Conservation (phyloP, 2,888 invertebrate genomes). For the Acronicta aceris region DNA sequence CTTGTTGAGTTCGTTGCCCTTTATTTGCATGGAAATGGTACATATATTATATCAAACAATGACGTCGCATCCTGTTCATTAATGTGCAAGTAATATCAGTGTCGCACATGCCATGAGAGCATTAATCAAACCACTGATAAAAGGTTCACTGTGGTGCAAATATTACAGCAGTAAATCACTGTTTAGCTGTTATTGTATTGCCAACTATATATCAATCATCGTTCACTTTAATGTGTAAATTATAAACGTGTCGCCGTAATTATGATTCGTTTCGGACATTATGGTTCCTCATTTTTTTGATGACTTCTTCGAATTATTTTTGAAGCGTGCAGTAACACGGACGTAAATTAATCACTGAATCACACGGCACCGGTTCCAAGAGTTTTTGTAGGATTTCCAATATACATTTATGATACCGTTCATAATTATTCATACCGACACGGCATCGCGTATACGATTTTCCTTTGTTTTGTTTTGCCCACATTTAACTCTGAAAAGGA, state of each 20-base stretch:
- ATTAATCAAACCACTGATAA: slow-evolving; percentile 83
- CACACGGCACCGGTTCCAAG: slow-evolving; percentile 50
- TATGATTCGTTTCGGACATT: slow-evolving; percentile 52
- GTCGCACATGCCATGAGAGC: slow-evolving; percentile 75
- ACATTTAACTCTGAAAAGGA: slow-evolving; percentile 13
- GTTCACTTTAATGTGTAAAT: slow-evolving; percentile 62
- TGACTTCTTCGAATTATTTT: slow-evolving; percentile 52
- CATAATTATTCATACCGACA: slow-evolving; percentile 46
- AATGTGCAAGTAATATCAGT: slow-evolving; percentile 67
- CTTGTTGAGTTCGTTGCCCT: slow-evolving; percentile 41
- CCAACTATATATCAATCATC: slow-evolving; percentile 69
- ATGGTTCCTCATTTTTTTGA: slow-evolving; percentile 51
- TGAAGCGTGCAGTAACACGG: slow-evolving; percentile 54
- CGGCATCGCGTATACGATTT: slow-evolving; percentile 25
- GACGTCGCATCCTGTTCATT: slow-evolving; percentile 69
- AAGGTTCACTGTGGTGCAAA: slow-evolving; percentile 74
- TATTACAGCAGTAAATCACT: slow-evolving; percentile 78
- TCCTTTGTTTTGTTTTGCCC: slow-evolving; percentile 24
- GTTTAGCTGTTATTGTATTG: slow-evolving; percentile 67
- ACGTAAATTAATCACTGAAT: slow-evolving; percentile 58
- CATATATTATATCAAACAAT: slow-evolving; percentile 59
- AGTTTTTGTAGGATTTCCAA: slow-evolving; percentile 54
- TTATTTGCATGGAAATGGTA: slow-evolving; percentile 51
- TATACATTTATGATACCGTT: slow-evolving; percentile 52
- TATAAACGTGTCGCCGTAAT: slow-evolving; percentile 60